Evolutionary conservation across 2,113 vertebrate genomes (phyloP).

Genomic region (Nanger granti): DNA sequence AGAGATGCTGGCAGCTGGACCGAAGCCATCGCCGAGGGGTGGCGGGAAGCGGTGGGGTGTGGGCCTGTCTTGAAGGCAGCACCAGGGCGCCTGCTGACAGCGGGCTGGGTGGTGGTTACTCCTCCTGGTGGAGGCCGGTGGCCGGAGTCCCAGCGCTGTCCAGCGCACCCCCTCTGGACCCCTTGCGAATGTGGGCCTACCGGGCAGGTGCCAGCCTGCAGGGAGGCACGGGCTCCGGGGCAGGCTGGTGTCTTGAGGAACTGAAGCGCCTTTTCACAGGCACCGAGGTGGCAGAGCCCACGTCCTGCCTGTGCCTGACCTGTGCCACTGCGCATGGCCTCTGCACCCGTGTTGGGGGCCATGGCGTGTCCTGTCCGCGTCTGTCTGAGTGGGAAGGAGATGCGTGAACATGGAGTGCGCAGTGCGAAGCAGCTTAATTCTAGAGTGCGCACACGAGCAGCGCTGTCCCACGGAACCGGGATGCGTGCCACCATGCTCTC

Average conservation of each 20-base stretch:
- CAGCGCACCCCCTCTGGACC: background rate
- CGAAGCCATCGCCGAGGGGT: background rate
- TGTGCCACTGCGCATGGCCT: rapidly evolving
- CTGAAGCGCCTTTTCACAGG: background rate
- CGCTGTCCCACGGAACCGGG: background rate
- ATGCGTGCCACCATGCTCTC: background rate
- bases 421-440: background rate
- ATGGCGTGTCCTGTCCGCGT: background rate
- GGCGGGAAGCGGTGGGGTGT: background rate
- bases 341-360: background rate
- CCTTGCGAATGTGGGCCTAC: background rate
- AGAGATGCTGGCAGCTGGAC: background rate
- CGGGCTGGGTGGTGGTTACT: too few relatives aligned
- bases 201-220: background rate
- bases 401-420: background rate
- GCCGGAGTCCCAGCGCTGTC: background rate
- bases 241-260: background rate
- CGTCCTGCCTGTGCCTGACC: background rate
- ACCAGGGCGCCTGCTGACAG: background rate
- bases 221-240: background rate
- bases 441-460: rapidly evolving
- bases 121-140: background rate
- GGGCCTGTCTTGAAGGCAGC: background rate
- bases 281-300: background rate
- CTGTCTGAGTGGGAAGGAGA: background rate